phyloP scores from a whole-genome alignment of 2,888 invertebrate species.

The Abrostola tripartita region DNA sequence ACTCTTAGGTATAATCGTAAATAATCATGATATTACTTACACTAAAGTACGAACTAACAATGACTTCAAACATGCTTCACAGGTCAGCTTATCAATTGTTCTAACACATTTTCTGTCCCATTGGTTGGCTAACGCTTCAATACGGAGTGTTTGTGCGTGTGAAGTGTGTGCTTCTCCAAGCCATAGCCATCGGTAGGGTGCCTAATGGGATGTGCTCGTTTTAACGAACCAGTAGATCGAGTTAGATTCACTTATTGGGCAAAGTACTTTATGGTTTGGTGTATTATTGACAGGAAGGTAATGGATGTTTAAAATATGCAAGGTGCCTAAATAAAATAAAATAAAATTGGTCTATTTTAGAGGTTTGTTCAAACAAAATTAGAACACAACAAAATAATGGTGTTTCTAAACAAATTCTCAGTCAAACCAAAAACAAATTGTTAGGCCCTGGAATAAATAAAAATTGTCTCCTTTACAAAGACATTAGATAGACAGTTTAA shows the following conservation, averaged over 20 bases:
- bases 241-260: slow-evolving; percentile 10
- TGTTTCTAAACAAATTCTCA: too few relatives aligned
- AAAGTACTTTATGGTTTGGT: slow-evolving; percentile 12
- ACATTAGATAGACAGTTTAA: neutral
- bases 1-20: too few relatives aligned
- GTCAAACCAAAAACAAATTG: too few relatives aligned
- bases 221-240: slow-evolving; percentile 28
- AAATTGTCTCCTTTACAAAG: neutral
- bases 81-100: neutral
- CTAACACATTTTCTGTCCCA: slow-evolving; percentile 37
- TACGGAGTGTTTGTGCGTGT: slow-evolving; percentile 17
- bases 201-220: slow-evolving; percentile 47
- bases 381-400: too few relatives aligned
- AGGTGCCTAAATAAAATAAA: too few relatives aligned
- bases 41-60: too few relatives aligned
- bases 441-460: too few relatives aligned
- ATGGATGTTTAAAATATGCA: neutral
- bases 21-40: too few relatives aligned
- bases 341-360: too few relatives aligned
- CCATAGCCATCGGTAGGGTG: slow-evolving; percentile 43
- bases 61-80: neutral
- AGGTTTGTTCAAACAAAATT: too few relatives aligned
- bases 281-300: neutral
- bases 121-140: slow-evolving; percentile 38
- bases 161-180: slow-evolving; percentile 23